Conservation (phyloP, 2,888 invertebrate species). For the Seira ritae region DNA sequence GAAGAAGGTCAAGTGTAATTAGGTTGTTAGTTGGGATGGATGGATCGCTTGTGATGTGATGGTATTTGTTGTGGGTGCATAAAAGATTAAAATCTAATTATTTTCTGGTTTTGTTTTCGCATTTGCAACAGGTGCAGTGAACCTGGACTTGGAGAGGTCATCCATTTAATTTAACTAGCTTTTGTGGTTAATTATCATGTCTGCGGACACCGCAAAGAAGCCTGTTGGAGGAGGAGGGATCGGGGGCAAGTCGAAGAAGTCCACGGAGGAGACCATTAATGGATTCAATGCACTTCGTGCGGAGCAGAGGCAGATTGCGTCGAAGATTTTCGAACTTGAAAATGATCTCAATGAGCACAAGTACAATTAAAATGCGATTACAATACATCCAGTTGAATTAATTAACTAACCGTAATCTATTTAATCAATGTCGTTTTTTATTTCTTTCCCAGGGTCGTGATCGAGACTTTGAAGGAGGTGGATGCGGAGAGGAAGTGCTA, state of each 20-base stretch:
- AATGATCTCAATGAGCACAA: slow-evolving; percentile 97
- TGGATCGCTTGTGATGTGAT: too few relatives aligned
- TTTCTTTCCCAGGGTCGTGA: slow-evolving; percentile 86
- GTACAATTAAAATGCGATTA: slow-evolving; percentile 78
- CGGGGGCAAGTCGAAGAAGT: slow-evolving; percentile 47
- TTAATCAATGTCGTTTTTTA: slow-evolving; percentile 58
- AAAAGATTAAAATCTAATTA: too few relatives aligned
- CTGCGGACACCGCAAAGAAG: slow-evolving; percentile 37
- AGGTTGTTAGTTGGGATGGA: too few relatives aligned
- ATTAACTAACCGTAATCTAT: not conserved
- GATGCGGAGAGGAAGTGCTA: slow-evolving; percentile 92
- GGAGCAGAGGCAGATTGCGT: slow-evolving; percentile 91
- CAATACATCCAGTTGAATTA: not conserved
- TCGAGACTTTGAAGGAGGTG: slow-evolving; percentile 92
- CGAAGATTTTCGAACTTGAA: slow-evolving; percentile 94
- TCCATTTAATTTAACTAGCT: too few relatives aligned
- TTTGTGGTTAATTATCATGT: too few relatives aligned
- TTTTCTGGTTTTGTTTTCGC: too few relatives aligned
- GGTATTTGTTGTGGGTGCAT: too few relatives aligned
- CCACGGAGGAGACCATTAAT: slow-evolving; percentile 84
- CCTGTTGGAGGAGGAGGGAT: slow-evolving; percentile 5
- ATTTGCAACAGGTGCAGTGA: too few relatives aligned
- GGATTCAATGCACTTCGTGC: slow-evolving; percentile 91
- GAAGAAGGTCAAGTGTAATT: too few relatives aligned
- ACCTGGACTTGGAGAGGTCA: too few relatives aligned